phyloP scores from a whole-genome alignment of 1,140 invertebrate species.

The Papilio polytes region DNA sequence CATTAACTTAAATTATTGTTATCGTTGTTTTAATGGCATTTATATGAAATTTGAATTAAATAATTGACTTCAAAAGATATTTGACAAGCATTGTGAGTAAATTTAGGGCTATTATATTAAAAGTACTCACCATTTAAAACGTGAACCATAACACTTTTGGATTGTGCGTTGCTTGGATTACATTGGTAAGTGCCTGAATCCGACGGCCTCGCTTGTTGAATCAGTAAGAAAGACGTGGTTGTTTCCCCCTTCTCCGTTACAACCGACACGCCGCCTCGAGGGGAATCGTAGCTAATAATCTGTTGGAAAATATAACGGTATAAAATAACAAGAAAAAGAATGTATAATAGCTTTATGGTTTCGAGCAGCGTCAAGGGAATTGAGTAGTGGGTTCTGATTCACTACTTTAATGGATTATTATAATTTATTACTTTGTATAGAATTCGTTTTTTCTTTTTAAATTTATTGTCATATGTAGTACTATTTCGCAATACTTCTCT shows the following conservation, averaged over 20 bases:
- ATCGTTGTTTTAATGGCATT: conserved; percentile 66
- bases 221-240: conserved; percentile 92
- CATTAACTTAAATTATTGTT: conserved; percentile 66
- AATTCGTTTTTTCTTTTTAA: neutral
- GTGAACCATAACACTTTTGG: conserved; percentile 94
- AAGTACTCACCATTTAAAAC: conserved; percentile 93
- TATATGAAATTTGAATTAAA: conserved; percentile 46
- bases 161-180: conserved; percentile 94
- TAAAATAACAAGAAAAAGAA: conserved; percentile 9
- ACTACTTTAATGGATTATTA: neutral
- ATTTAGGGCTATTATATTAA: neutral
- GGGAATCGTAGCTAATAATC: conserved; percentile 84
- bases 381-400: conserved; percentile 5
- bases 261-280: conserved; percentile 91
- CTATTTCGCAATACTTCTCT: too few relatives aligned
- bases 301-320: conserved; percentile 45
- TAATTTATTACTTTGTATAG: neutral
- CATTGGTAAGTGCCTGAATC: conserved; percentile 93
- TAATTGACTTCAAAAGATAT: neutral
- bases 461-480: too few relatives aligned
- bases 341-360: conserved; percentile 11
- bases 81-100: neutral
- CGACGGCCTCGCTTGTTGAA: conserved; percentile 90
- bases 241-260: conserved; percentile 94
- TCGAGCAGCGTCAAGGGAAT: neutral